Percentiles rank a stretch among this genome's conserved stretches.
phyloP scores from a whole-genome alignment of 2,888 invertebrate genomes.

The Drosophila quinaria region DNA sequence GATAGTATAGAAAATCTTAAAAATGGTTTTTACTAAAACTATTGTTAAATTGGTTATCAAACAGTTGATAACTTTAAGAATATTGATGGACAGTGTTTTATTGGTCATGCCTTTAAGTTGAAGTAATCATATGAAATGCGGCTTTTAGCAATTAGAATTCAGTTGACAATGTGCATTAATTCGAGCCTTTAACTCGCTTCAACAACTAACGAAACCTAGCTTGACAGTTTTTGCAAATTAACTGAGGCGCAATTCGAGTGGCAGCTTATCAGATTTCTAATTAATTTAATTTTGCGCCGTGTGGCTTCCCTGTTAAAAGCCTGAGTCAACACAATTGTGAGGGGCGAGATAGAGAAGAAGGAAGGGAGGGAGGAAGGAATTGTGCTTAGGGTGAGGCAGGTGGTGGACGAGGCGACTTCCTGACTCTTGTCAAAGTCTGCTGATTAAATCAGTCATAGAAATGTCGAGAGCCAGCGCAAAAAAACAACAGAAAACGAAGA shows the following conservation, averaged over 20 bases:
- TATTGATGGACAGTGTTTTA: not conserved
- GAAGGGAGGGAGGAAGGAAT: not conserved
- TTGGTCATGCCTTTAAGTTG: not conserved
- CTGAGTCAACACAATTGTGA: slow-evolving; percentile 67
- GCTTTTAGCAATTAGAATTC: slow-evolving; percentile 39
- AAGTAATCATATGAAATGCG: not conserved
- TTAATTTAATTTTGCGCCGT: slow-evolving; percentile 78
- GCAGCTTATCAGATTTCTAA: slow-evolving; percentile 79
- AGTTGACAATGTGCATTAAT: slow-evolving; percentile 38
- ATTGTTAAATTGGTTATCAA: not conserved
- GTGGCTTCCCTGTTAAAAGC: slow-evolving; percentile 50
- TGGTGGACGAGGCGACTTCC: slow-evolving; percentile 70
- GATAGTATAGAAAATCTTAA: not conserved
- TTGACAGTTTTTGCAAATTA: slow-evolving; percentile 65
- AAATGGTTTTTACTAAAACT: not conserved
- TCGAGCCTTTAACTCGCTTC: slow-evolving; percentile 32
- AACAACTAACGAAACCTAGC: slow-evolving; percentile 42
- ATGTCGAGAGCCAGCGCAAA: slow-evolving; percentile 62
- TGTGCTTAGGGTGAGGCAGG: slow-evolving; percentile 40
- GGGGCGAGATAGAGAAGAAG: not conserved
- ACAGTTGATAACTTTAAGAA: not conserved
- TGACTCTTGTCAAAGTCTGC: slow-evolving; percentile 80
- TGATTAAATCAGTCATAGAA: slow-evolving; percentile 84
- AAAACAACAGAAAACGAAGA: slow-evolving; percentile 23
- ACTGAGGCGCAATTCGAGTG: slow-evolving; percentile 77